A percentile compares a stretch with the other conserved stretches of the same genome.
phyloP scores from a whole-genome alignment of 1,140 invertebrate genomes.

The Zaprionus inermis region DNA sequence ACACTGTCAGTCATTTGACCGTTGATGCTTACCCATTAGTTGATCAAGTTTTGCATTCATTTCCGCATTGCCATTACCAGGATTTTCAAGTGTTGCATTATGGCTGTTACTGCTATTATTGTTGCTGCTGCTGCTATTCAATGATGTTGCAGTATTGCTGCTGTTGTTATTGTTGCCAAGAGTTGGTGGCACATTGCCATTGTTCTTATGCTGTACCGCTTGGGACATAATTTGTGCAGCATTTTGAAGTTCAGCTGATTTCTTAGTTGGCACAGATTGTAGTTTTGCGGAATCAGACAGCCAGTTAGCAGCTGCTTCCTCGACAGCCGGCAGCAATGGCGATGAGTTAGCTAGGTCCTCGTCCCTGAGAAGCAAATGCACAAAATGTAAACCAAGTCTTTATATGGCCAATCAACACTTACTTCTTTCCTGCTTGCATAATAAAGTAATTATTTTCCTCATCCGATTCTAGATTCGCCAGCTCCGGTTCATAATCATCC shows the following conservation, averaged over 20 bases:
- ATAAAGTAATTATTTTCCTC: constrained; percentile 56
- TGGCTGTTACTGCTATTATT: constrained; percentile 42
- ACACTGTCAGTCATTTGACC: not conserved
- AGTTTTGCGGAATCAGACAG: constrained; percentile 50
- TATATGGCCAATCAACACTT: not conserved
- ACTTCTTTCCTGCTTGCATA: constrained; percentile 48
- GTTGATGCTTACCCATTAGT: constrained; percentile 60
- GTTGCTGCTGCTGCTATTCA: constrained; percentile 51
- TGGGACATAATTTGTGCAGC: constrained; percentile 80
- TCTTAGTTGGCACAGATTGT: constrained; percentile 44
- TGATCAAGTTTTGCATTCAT: constrained; percentile 72
- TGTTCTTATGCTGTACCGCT: constrained; percentile 74
- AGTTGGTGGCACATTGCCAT: constrained; percentile 67
- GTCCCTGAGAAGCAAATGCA: constrained; percentile 24
- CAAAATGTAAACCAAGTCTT: not conserved
- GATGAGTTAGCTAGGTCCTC: constrained; percentile 53
- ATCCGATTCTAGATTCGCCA: constrained; percentile 63
- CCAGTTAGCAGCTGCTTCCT: constrained; percentile 53
- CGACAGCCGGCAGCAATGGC: constrained; percentile 42
- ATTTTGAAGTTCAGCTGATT: constrained; percentile 77
- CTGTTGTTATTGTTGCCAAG: constrained; percentile 46
- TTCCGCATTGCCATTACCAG: constrained; percentile 36
- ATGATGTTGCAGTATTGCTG: constrained; percentile 48
- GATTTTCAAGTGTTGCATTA: constrained; percentile 34
- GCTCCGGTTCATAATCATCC: constrained; percentile 63